phyloP scores from a whole-genome alignment of 2,888 invertebrate species.

The Polymixis flavicincta region DNA sequence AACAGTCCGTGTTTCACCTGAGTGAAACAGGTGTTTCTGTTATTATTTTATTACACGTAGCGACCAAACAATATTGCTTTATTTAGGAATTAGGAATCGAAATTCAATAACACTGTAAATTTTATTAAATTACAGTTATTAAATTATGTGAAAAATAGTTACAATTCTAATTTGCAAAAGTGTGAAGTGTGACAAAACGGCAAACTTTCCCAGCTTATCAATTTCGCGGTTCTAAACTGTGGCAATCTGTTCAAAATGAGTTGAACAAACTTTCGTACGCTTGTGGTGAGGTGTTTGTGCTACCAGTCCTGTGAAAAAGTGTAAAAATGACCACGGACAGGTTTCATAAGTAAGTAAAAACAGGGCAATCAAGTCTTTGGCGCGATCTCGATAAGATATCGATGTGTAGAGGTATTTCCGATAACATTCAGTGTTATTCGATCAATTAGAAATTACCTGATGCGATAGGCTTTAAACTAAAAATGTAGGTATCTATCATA shows the following conservation, averaged over 20 bases:
- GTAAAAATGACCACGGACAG: slow-evolving; percentile 91
- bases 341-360: slow-evolving; percentile 91
- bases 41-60: slow-evolving; percentile 56
- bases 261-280: slow-evolving; percentile 79
- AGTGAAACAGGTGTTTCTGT: slow-evolving; percentile 70
- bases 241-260: slow-evolving; percentile 83
- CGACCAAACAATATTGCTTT: slow-evolving; percentile 20
- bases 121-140: not conserved
- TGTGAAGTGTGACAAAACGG: slow-evolving; percentile 81
- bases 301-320: slow-evolving; percentile 54
- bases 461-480: slow-evolving; percentile 16
- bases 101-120: not conserved
- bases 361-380: slow-evolving; percentile 46
- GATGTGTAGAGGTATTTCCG: slow-evolving; percentile 40
- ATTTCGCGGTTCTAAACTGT: slow-evolving; percentile 81
- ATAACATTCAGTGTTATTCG: slow-evolving; percentile 40
- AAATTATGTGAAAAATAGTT: slow-evolving; percentile 32
- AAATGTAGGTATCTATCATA: not conserved
- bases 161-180: slow-evolving; percentile 64
- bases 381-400: slow-evolving; percentile 62
- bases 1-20: slow-evolving; percentile 64
- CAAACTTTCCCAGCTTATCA: slow-evolving; percentile 84
- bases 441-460: slow-evolving; percentile 43
- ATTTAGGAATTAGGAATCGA: not conserved
- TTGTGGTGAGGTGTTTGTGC: slow-evolving; percentile 60